Evolutionary conservation across 2,888 invertebrate genomes (phyloP), one percentile per base, ranked within the genome.

Genomic region (Epirrita christyi): DNA sequence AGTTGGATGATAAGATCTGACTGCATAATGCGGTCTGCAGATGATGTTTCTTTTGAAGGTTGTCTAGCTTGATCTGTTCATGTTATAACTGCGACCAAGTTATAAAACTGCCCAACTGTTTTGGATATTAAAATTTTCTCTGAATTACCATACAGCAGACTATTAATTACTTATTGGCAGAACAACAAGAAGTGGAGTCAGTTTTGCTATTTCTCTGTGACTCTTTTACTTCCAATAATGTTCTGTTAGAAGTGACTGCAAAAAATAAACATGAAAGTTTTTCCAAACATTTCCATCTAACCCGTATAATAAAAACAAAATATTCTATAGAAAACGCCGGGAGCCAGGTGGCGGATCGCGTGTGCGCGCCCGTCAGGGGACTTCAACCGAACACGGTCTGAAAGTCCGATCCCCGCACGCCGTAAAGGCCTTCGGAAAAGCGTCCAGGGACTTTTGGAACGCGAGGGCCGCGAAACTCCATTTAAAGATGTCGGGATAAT

Each of bases 401-500:
- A 73, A 80, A 78, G 74, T 79, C 77, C 80, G 72, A 75, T 79
- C 77, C 71, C 78, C 70, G 64, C 72, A 67, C 71, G 67, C 69
- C 71, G 70, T 68, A 59, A 68, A 68, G 73, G 76, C 77, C 78
- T 76, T 77, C 72, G 77, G 71, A 64, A 73, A 76, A 76, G 75
- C 80, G 81, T 75, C 74, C 74, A 76, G 78, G 82, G 80, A 76
- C 78, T 77, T 76, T 65, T 57, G 75, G 86, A 81, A 80, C 87
- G 80, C 80, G 78, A 79, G 80, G 80, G 80, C 81, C 90, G 89
- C 89, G 88, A 84, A 87, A 88, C 87, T 88, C 90, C 90, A 90
- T 89, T 91, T 90, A 88, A 90, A 91, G 90, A 90, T 83, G 91
- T 89, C 88, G 83, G 85, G 88, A 88, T 88, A 90, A 89, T 91